Conservation (phyloP, 2,797 vertebrate species). For the Enoplosus armatus region DNA sequence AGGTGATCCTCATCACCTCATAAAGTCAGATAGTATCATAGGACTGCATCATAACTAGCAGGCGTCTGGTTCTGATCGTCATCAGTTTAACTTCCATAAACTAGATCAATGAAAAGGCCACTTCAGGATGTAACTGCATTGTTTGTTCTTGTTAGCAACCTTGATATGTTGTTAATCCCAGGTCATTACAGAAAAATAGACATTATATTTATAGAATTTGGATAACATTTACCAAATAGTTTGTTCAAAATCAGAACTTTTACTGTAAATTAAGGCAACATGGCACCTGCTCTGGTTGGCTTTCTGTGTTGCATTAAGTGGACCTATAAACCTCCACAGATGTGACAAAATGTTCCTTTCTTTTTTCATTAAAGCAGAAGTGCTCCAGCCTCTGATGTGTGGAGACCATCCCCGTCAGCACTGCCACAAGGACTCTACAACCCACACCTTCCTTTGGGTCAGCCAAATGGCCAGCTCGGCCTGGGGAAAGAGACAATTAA, state of each 20-base stretch:
- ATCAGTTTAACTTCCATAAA: neutral
- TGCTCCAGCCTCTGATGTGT: neutral
- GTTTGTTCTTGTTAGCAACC: neutral
- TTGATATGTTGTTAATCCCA: neutral
- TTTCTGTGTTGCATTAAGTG: neutral
- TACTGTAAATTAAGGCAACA: neutral
- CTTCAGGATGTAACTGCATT: neutral
- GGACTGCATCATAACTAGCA: neutral
- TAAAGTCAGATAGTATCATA: neutral
- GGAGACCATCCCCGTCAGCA: neutral
- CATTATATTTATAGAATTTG: neutral
- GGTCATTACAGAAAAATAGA: neutral
- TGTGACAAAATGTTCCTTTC: neutral
- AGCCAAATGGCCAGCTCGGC: slow-evolving; percentile 17
- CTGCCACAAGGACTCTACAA: slow-evolving; percentile 7
- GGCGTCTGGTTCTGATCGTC: neutral
- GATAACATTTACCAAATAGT: too few species aligned
- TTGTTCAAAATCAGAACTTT: neutral
- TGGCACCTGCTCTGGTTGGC: too few species aligned
- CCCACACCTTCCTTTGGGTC: slow-evolving; percentile 20
- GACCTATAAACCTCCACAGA: neutral
- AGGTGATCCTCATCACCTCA: too few species aligned
- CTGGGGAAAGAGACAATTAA: slow-evolving; percentile 35
- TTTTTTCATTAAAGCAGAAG: neutral
- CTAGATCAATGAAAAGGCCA: neutral